Conservation (phyloP, 1,140 invertebrate species). For the Zophobas atratus region DNA sequence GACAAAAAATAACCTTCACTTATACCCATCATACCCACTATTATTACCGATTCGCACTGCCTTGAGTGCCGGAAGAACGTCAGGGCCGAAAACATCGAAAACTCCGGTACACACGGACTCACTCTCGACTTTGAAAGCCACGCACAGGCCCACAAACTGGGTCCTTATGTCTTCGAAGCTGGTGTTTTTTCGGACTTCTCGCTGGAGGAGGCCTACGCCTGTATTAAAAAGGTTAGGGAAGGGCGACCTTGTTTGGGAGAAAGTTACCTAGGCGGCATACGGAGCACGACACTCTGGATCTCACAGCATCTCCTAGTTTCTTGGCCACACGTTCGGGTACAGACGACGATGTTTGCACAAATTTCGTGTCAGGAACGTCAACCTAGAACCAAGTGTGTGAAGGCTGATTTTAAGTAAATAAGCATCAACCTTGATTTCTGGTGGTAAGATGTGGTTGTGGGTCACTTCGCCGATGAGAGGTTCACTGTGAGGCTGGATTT, state of each 20-base stretch:
- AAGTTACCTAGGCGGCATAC: conserved; percentile 60
- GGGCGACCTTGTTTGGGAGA: neutral
- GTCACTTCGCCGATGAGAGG: conserved; percentile 53
- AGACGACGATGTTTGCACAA: neutral
- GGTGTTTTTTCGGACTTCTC: conserved; percentile 56
- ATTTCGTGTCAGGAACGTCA: neutral
- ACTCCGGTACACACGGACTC: conserved; percentile 62
- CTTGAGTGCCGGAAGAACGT: conserved; percentile 61
- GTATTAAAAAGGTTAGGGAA: conserved; percentile 41
- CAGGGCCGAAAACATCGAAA: conserved; percentile 63
- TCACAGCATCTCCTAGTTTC: conserved; percentile 59
- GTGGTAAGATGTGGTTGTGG: conserved; percentile 52
- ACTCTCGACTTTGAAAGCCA: conserved; percentile 62
- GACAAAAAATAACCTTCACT: conserved; percentile 13
- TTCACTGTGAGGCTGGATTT: conserved; percentile 53
- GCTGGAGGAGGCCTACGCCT: conserved; percentile 61
- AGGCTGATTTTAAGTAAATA: neutral
- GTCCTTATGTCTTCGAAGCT: conserved; percentile 57
- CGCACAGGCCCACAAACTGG: conserved; percentile 62
- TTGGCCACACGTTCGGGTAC: conserved; percentile 46
- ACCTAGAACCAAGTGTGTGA: conserved; percentile 8
- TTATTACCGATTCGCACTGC: conserved; percentile 58
- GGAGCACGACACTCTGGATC: conserved; percentile 58
- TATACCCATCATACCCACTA: neutral
- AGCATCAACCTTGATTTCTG: conserved; percentile 31